Conservation (phyloP, 2,888 invertebrate species). For the Drosophila vallismaia region DNA sequence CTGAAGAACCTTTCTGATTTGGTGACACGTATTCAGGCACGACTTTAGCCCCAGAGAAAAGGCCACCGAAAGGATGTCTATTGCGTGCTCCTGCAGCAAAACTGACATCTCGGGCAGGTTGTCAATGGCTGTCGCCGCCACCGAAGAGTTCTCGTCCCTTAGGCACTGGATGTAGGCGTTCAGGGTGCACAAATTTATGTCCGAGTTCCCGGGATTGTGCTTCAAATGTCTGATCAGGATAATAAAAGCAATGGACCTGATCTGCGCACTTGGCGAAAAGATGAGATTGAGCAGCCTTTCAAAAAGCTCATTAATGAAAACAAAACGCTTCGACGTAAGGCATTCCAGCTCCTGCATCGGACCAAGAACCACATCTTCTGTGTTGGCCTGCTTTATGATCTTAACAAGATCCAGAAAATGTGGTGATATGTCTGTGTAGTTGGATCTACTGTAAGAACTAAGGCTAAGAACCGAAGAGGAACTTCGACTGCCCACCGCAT, state of each 20-base stretch:
- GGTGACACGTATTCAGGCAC: conserved; percentile 89
- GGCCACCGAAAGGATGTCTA: conserved; percentile 90
- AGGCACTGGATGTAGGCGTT: conserved; percentile 92
- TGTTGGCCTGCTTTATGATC: conserved; percentile 80
- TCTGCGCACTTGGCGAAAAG: conserved; percentile 86
- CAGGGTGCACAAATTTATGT: conserved; percentile 87
- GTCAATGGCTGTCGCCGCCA: conserved; percentile 91
- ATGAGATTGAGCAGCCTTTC: conserved; percentile 88
- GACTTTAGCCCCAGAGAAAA: conserved; percentile 93
- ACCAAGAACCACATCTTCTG: conserved; percentile 85
- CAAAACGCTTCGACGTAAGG: conserved; percentile 88
- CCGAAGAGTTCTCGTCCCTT: conserved; percentile 90
- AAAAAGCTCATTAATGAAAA: conserved; percentile 87
- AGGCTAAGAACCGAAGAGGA: conserved; percentile 79
- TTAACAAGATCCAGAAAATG: conserved; percentile 82
- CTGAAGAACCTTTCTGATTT: conserved; percentile 91
- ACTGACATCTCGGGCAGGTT: conserved; percentile 92
- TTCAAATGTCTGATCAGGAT: conserved; percentile 89
- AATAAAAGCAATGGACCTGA: conserved; percentile 89
- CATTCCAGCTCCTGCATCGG: conserved; percentile 91
- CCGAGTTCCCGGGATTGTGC: conserved; percentile 86
- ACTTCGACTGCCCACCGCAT: conserved; percentile 69
- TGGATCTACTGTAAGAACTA: conserved; percentile 74
- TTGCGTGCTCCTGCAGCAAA: conserved; percentile 93
- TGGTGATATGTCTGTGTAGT: conserved; percentile 79